Evolutionary conservation across 2,888 invertebrate species (phyloP).

Genomic region (Lasioglossum marginatum): DNA sequence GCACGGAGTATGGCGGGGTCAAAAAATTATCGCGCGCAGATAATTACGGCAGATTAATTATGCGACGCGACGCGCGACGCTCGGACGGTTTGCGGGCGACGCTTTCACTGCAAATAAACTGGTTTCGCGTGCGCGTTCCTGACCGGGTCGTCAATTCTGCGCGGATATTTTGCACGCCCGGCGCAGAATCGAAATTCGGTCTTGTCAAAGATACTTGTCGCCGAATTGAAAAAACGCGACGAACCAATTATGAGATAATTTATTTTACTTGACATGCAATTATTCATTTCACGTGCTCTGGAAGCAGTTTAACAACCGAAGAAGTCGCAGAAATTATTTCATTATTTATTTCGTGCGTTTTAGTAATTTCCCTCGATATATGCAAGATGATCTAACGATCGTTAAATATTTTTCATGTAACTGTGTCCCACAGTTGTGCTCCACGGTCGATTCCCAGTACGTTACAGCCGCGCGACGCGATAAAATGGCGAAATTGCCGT

Average conservation of each 20-base stretch:
- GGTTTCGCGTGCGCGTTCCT: constrained; percentile 15
- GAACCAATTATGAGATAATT: too few species aligned
- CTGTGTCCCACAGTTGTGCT: background rate
- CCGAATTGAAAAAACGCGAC: background rate
- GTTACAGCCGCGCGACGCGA: background rate
- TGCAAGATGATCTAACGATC: background rate
- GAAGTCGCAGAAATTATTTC: background rate
- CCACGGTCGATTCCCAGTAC: background rate
- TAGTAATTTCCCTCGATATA: too few species aligned
- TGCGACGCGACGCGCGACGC: constrained; percentile 1
- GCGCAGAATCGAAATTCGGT: background rate
- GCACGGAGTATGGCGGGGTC: background rate
- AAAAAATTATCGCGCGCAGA: constrained; percentile 26
- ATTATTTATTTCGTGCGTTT: background rate
- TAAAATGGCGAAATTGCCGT: constrained; percentile 22
- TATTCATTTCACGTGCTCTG: background rate
- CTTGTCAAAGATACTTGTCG: background rate
- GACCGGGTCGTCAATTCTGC: constrained; percentile 2
- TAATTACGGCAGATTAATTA: constrained; percentile 46
- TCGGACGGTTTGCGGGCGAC: background rate
- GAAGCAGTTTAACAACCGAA: background rate
- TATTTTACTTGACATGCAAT: background rate
- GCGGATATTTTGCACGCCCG: background rate
- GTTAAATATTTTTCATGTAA: background rate
- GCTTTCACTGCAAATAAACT: constrained; percentile 30